These are phyloP conservation scores for Pachyseris speciosa DNA, from an alignment of 64 coral and sea anemone genomes.

Conservation along the genomic window DNA sequence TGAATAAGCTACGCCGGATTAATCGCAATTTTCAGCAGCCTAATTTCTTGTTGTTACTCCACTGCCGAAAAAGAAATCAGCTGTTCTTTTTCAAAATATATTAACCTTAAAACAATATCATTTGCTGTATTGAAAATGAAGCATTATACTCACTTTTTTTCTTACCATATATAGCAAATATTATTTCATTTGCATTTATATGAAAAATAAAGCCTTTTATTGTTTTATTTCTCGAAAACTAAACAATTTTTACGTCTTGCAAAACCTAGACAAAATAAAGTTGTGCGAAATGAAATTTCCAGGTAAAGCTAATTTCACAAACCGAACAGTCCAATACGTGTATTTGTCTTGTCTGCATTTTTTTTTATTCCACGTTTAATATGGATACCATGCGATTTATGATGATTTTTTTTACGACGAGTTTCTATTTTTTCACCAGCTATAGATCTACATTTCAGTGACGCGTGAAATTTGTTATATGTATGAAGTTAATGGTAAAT, in stretches of 20 bases:
- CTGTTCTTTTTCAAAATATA: not conserved
- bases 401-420: not conserved
- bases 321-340: not conserved
- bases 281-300: not conserved
- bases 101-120: not conserved
- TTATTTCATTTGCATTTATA: constrained; percentile 19
- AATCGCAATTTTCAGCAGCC: not conserved
- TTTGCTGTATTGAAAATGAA: constrained; percentile 7
- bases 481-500: too few species aligned
- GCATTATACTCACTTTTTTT: not conserved
- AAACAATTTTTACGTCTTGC: not conserved
- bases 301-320: not conserved
- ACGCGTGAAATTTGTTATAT: too few species aligned
- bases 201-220: not conserved
- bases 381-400: not conserved
- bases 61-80: not conserved
- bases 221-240: not conserved
- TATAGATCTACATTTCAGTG: too few species aligned
- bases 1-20: not conserved
- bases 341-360: not conserved
- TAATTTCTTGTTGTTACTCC: not conserved
- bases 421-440: not conserved
- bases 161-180: not conserved
- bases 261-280: not conserved
- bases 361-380: not conserved